phyloP scores from a whole-genome alignment of 2,797 vertebrate genomes.

The Hippocampus kuda region DNA sequence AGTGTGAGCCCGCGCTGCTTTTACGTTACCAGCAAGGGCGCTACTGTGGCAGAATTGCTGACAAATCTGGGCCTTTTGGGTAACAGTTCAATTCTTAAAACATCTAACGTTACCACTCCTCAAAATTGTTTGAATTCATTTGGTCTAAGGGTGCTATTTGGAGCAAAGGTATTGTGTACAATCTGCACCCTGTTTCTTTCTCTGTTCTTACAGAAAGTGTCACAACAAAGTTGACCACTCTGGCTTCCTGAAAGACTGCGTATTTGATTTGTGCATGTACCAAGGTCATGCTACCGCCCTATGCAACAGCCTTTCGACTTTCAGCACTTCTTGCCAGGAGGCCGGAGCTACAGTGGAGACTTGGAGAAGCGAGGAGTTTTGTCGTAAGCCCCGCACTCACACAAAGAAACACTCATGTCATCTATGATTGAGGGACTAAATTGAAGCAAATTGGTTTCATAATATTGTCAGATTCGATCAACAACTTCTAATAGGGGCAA shows the following conservation, averaged over 20 bases:
- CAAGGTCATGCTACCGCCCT: constrained; percentile 23
- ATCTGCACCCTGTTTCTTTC: not conserved
- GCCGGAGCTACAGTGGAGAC: constrained; percentile 9
- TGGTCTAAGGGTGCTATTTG: too few relatives aligned
- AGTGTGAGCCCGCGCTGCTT: constrained; percentile 12
- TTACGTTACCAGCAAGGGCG: not conserved
- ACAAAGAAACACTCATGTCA: not conserved
- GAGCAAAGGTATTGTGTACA: not conserved
- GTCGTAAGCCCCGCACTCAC: constrained; percentile 15
- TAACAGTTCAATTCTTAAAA: not conserved
- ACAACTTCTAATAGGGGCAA: not conserved
- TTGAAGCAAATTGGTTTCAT: not conserved
- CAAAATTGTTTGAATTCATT: too few relatives aligned
- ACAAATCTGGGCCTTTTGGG: constrained; percentile 19
- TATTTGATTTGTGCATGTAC: constrained; percentile 25
- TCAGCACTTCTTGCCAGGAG: constrained; percentile 22
- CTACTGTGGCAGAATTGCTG: constrained; percentile 28
- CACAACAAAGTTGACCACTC: constrained; percentile 19
- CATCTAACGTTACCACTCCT: not conserved
- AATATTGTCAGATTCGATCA: not conserved
- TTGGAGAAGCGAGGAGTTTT: constrained; percentile 15
- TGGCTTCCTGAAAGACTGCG: constrained; percentile 15
- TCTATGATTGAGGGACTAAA: not conserved
- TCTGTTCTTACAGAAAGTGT: constrained; percentile 16
- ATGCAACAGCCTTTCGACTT: constrained; percentile 20